A percentile compares a stretch with the other conserved stretches of the same genome.
Conservation (phyloP, 2,888 invertebrate species). For the Phymatocera aterrima region DNA sequence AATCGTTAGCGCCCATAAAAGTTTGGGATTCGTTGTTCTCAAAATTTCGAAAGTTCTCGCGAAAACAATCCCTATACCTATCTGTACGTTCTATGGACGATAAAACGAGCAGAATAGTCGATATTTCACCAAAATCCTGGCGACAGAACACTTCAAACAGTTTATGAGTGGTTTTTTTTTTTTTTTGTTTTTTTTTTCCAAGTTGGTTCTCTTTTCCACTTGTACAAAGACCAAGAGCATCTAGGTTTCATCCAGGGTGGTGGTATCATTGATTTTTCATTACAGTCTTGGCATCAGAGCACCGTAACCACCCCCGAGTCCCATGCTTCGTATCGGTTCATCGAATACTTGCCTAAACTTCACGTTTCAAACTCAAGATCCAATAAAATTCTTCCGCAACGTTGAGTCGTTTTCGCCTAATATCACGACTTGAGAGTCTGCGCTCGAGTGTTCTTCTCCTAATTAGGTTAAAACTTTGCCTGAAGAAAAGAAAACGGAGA, state of each 20-base stretch:
- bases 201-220: not conserved
- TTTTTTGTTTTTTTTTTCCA: not conserved
- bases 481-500: no score
- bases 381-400: conserved; percentile 17
- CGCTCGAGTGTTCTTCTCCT: conserved; percentile 4
- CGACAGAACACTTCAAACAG: no score
- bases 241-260: not conserved
- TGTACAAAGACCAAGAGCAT: not conserved
- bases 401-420: conserved; percentile 20
- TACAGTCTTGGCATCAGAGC: conserved; percentile 11
- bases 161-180: no score
- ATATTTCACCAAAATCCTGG: no score
- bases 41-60: no score
- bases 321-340: not conserved
- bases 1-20: no score
- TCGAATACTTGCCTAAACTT: not conserved
- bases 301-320: not conserved
- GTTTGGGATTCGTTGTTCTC: no score
- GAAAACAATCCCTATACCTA: no score
- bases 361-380: conserved; percentile 19
- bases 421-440: conserved; percentile 4
- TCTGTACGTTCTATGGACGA: no score
- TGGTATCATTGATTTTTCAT: conserved; percentile 33
- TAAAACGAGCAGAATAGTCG: no score
- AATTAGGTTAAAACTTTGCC: not conserved